A percentile compares a stretch with the other conserved stretches of the same genome.
These are phyloP conservation scores for Takifugu rubripes DNA, from an alignment of 2,797 vertebrate species.

Conservation along the genomic window DNA sequence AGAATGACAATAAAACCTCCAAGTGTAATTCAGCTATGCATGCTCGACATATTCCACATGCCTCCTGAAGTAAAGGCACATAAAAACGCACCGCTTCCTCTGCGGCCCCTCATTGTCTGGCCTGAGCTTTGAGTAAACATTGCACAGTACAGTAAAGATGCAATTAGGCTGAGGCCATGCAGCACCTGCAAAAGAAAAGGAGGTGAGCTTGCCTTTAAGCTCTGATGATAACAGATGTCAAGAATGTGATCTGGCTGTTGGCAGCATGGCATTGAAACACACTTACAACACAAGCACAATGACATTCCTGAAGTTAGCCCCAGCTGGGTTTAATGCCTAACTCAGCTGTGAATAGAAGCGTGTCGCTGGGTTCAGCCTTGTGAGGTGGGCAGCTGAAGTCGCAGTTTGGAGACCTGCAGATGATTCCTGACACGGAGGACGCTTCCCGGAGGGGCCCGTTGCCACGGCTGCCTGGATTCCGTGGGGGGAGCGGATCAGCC, in stretches of 20 bases:
- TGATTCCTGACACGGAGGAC: background rate
- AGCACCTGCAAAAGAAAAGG: slow-evolving; percentile 43
- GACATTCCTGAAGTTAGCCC: slow-evolving; percentile 25
- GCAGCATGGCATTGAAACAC: slow-evolving; percentile 29
- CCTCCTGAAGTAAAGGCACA: slow-evolving; percentile 11
- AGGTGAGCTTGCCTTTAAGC: slow-evolving; percentile 49
- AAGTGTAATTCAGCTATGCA: slow-evolving; percentile 17
- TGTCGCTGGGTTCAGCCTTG: background rate
- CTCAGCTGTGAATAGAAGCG: slow-evolving; percentile 21
- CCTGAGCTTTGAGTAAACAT: slow-evolving; percentile 8
- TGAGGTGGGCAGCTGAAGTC: too few relatives aligned
- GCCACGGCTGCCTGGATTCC: slow-evolving; percentile 16
- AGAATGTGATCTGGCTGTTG: slow-evolving; percentile 17
- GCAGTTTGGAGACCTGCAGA: background rate
- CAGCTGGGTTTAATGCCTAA: slow-evolving; percentile 36
- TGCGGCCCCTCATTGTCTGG: slow-evolving; percentile 16
- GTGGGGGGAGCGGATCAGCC: slow-evolving; percentile 17
- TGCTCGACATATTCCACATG: slow-evolving; percentile 23
- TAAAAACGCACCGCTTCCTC: slow-evolving; percentile 16
- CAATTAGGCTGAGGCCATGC: slow-evolving; percentile 6
- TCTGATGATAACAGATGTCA: slow-evolving; percentile 28
- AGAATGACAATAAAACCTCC: slow-evolving; percentile 32
- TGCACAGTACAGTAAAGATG: slow-evolving; percentile 7
- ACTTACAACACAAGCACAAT: slow-evolving; percentile 23
- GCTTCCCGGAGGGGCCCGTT: slow-evolving; percentile 5